Percentiles rank a stretch among this genome's conserved stretches.
Conservation (phyloP, 1,140 invertebrate genomes). For the Euwallacea fornicatus region DNA sequence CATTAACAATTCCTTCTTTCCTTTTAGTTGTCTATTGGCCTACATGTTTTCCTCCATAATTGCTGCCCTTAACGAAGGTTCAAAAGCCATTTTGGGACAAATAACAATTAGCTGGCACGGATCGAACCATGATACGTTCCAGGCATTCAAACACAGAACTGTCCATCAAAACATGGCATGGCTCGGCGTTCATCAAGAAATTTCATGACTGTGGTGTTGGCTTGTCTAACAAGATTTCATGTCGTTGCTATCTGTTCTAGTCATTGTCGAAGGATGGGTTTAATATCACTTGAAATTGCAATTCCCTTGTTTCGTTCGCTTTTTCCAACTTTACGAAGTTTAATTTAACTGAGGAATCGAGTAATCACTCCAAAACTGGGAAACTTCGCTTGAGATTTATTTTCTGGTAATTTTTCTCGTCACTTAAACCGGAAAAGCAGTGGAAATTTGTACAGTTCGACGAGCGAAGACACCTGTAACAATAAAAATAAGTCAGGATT, state of each 20-base stretch:
- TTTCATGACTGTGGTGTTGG: slow-evolving; percentile 12
- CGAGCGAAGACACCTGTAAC: slow-evolving; percentile 31
- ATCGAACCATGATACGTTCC: too few relatives aligned
- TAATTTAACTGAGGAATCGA: slow-evolving; percentile 35
- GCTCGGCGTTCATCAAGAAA: background rate
- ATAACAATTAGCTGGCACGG: too few relatives aligned
- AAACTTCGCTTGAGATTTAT: slow-evolving; percentile 31
- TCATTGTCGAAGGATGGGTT: slow-evolving; percentile 5
- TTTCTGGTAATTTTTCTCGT: slow-evolving; percentile 33
- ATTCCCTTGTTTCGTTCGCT: slow-evolving; percentile 12
- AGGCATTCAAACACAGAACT: too few relatives aligned
- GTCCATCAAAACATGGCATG: too few relatives aligned
- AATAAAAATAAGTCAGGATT: slow-evolving; percentile 15
- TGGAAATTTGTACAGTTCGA: slow-evolving; percentile 22
- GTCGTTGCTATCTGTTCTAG: background rate
- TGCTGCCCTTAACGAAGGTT: too few relatives aligned
- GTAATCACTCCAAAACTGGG: slow-evolving; percentile 33
- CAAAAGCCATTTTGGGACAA: too few relatives aligned
- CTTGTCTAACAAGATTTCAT: background rate
- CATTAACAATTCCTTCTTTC: too few relatives aligned
- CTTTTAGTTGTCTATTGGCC: too few relatives aligned
- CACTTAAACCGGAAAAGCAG: slow-evolving; percentile 8
- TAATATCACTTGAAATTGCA: slow-evolving; percentile 6
- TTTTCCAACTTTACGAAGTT: slow-evolving; percentile 12
- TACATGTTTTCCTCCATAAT: too few relatives aligned